phyloP scores from a whole-genome alignment of 2,888 invertebrate genomes.

The Isotomurus palustris region DNA sequence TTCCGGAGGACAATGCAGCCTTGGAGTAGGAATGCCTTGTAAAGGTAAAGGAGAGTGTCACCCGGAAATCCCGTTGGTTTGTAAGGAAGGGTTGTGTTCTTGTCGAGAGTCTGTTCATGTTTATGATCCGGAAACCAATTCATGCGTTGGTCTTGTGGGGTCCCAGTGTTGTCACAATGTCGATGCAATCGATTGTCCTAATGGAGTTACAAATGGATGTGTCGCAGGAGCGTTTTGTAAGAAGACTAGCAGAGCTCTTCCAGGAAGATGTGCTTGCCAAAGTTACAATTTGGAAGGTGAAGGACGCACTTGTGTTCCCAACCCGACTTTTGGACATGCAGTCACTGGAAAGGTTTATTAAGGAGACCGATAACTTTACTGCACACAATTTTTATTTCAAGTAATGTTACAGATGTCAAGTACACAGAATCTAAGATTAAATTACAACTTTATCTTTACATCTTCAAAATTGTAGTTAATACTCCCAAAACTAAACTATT shows the following conservation, averaged over 20 bases:
- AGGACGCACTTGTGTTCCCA: slow-evolving; percentile 25
- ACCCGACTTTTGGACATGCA: slow-evolving; percentile 14
- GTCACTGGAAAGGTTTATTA: slow-evolving; percentile 5
- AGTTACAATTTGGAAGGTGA: slow-evolving; percentile 28
- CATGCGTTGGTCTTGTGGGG: slow-evolving; percentile 19
- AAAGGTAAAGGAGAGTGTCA: slow-evolving; percentile 28
- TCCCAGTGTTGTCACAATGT: slow-evolving; percentile 26
- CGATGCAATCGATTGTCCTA: slow-evolving; percentile 19
- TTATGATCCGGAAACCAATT: slow-evolving; percentile 11
- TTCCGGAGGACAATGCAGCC: slow-evolving; percentile 17
- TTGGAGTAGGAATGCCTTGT: slow-evolving; percentile 21
- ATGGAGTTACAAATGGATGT: slow-evolving; percentile 21
- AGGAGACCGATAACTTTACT: not conserved
- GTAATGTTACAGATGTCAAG: not conserved
- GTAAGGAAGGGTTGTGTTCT: slow-evolving; percentile 29
- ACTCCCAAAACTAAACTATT: too few species aligned
- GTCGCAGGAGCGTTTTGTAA: slow-evolving; percentile 26
- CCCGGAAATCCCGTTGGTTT: slow-evolving; percentile 24
- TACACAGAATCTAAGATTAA: too few species aligned
- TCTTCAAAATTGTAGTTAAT: too few species aligned
- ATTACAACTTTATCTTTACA: too few species aligned
- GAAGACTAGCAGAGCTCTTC: slow-evolving; percentile 13
- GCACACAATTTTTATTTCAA: too few species aligned
- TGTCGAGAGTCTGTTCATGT: slow-evolving; percentile 25
- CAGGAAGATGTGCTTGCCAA: slow-evolving; percentile 26